These are phyloP conservation scores for Lepisosteus osseus DNA, from an alignment of 2,113 vertebrate species.

Conservation along the genomic window DNA sequence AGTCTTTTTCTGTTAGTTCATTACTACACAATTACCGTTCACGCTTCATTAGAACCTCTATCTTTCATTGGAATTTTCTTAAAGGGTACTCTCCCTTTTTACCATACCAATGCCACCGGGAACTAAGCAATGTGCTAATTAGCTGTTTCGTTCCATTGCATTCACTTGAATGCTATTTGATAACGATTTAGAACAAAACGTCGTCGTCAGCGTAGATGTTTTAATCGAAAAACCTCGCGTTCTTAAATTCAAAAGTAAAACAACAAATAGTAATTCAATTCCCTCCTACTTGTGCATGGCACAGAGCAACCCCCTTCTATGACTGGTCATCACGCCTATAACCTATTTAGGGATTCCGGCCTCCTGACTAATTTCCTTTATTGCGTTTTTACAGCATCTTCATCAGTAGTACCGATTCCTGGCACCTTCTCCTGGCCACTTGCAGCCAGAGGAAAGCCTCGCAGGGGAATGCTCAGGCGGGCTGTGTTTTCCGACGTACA, in stretches of 20 bases:
- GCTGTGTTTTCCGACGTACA: slow-evolving; percentile 96
- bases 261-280: too few relatives aligned
- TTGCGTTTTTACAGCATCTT: slow-evolving; percentile 63
- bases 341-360: not conserved
- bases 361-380: not conserved
- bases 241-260: too few relatives aligned
- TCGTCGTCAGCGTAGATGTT: slow-evolving; percentile 38
- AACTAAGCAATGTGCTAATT: slow-evolving; percentile 91
- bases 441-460: slow-evolving; percentile 84
- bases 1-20: slow-evolving; percentile 98
- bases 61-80: slow-evolving; percentile 73
- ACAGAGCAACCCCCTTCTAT: too few relatives aligned
- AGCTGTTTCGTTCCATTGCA: slow-evolving; percentile 88
- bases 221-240: not conserved
- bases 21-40: slow-evolving; percentile 98
- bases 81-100: slow-evolving; percentile 79
- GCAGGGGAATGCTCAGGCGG: slow-evolving; percentile 89
- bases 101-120: slow-evolving; percentile 84
- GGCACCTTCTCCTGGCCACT: slow-evolving; percentile 95
- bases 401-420: slow-evolving; percentile 85
- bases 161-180: slow-evolving; percentile 61
- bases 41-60: slow-evolving; percentile 97
- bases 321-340: not conserved
- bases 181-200: slow-evolving; percentile 35
- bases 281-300: too few relatives aligned